Evolutionary conservation across 2,888 invertebrate species (phyloP), one percentile per base, ranked within the genome.

Genomic region (Ametastegia equiseti): DNA sequence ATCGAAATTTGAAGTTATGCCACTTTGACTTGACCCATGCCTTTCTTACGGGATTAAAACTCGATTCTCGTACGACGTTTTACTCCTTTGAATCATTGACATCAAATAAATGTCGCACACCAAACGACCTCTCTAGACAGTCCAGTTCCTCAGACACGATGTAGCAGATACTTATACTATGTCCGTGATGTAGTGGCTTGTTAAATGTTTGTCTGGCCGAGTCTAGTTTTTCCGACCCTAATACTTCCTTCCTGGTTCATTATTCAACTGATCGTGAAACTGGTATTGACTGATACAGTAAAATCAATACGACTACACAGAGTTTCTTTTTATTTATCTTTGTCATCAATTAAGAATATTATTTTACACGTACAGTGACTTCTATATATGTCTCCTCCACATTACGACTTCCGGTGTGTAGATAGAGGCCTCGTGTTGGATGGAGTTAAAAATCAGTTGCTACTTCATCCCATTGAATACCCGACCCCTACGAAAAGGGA

Each of bases 401-500:
- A 83, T 84, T 81, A 81, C 80, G 83, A 83, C 84, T 83, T 84
- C 84, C 86, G 86, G 84, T 90, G 90, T 90, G 91, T 91, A 91
- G 90, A 88, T 90, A 86, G 89, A n/a, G n/a, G n/a, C 84, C 87
- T 89, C 89, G 86, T 91, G 88, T 89, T 89, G 89, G 89, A 90
- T 90, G 89, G 89, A 85, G 81, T 87, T 86, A 86, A 86, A 42
- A 5, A 42, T n/a, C 81, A 87, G 85, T 87, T 83, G 67, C 86
- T 86, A 85, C 85, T 82, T 83, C 83, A 85, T 57, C 86, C 81
- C 80, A 81, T 69, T 80, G 73, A n/a, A 85, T 84, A 90, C 90
- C 91, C 90, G 91, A 91, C 91, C 90, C 91, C 91, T 90, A 89
- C 88, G 90, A 90, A 91, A 90, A 90, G 89, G 88, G 89, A 90